These are phyloP conservation scores for Corythornis madagascariensis DNA, from an alignment of 2,113 vertebrate species.

Conservation along the genomic window DNA sequence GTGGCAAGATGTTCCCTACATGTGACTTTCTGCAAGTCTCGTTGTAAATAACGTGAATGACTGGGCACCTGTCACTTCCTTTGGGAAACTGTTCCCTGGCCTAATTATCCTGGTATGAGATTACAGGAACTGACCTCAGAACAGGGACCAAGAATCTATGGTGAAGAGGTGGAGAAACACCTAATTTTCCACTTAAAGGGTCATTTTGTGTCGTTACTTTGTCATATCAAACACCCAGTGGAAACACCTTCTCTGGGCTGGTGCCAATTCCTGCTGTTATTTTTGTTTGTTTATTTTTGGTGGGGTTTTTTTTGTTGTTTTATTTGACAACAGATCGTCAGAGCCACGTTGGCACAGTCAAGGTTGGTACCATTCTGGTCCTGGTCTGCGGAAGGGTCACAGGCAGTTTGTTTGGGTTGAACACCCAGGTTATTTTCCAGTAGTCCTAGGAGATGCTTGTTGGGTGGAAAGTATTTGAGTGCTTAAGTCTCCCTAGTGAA, in stretches of 20 bases:
- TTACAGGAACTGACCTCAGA: slow-evolving; percentile 43
- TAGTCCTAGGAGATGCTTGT: neutral
- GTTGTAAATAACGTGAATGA: slow-evolving; percentile 56
- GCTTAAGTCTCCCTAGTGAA: neutral
- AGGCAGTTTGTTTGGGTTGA: neutral
- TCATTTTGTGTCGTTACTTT: neutral
- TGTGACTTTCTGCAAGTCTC: slow-evolving; percentile 36
- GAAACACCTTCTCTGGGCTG: neutral
- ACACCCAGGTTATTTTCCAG: neutral
- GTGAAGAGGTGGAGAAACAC: neutral
- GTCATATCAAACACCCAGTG: neutral
- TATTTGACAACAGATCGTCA: neutral
- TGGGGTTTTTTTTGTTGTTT: neutral
- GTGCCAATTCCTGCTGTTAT: neutral
- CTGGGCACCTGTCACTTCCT: slow-evolving; percentile 57
- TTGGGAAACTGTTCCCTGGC: slow-evolving; percentile 6
- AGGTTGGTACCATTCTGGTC: neutral
- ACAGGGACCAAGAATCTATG: neutral
- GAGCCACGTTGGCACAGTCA: neutral
- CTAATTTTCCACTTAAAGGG: neutral
- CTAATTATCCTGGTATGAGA: slow-evolving; percentile 29
- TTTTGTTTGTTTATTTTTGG: too few species aligned
- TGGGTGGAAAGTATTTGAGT: neutral
- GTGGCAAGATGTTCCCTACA: neutral
- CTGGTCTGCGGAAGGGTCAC: neutral